Base-by-base conservation (phyloP, 2,797 vertebrate species). In the Sebastes alutus region DNA sequence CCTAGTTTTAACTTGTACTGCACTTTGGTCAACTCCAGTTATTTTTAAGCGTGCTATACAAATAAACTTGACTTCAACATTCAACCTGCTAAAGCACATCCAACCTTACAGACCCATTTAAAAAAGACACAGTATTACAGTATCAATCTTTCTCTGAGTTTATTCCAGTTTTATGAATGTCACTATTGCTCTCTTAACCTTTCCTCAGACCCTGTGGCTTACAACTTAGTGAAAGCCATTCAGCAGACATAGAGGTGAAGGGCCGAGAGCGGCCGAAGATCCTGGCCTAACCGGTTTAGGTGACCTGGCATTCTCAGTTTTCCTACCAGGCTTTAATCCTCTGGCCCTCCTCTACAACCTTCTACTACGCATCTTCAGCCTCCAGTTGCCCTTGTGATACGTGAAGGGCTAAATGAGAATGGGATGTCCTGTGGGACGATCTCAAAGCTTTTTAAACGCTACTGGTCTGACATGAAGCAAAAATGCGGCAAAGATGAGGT, bases 361-460 rank as follows among this genome's bases (percentile, higher is more conserved):
- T 71, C 52, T 8, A 25, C 67, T 61, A 29, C 0, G 6, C 71
- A 66, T 64, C 59, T 80, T 77, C 29, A 78, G 60, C 62, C 64
- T 73, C 56, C 23, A 72, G 61, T 55, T 68, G 69, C 80, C 65
- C 58, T 77, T 71, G 65, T 38, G 59, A 49, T 85, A 70, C 10
- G 42, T 58, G 22, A 70, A 60, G 63, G 76, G 56, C 60, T 84
- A 81, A 88, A 83, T 75, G 35, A 77, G 68, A 33, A 65, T 79
- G 77, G 59, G 82, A 63, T 46, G 65, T 67, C 54, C 54, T 82
- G 49, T 87, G 61, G 75, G 78, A 79, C 77, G 46, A 82, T 80
- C 63, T 81, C 46, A 78, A 81, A 75, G 64, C 56, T 29, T 77
- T 65, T 75, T 27, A 46, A 72, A 72, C 4, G 10, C 70, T 71